A percentile compares a stretch with the other conserved stretches of the same genome.
phyloP scores from a whole-genome alignment of 2,113 vertebrate species.

The Patagioenas fasciata region DNA sequence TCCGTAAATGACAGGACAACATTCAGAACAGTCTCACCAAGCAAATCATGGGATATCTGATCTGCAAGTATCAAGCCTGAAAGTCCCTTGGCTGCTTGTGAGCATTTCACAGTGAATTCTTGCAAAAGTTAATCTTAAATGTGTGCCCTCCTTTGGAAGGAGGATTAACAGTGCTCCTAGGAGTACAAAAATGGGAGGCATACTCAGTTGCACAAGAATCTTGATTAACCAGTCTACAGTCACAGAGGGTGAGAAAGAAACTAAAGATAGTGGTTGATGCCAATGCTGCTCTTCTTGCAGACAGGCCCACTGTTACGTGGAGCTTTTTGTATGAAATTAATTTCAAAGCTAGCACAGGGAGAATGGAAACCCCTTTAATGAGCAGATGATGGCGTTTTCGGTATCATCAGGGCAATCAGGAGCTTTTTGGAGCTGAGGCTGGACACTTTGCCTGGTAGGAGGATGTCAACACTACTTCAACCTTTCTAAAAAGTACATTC shows the following conservation, averaged over 20 bases:
- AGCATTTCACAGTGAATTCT: slow-evolving; percentile 41
- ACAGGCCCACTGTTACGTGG: neutral
- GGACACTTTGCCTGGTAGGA: neutral
- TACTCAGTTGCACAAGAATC: slow-evolving; percentile 7
- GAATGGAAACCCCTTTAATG: neutral
- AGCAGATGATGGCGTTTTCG: neutral
- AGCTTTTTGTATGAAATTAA: neutral
- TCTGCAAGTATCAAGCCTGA: slow-evolving; percentile 46
- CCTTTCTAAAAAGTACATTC: neutral
- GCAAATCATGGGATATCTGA: slow-evolving; percentile 48
- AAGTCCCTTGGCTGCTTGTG: slow-evolving; percentile 31
- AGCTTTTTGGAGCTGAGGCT: neutral
- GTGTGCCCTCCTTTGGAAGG: neutral
- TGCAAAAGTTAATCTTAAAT: slow-evolving; percentile 11
- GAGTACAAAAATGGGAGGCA: neutral
- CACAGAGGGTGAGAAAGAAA: neutral
- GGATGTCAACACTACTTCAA: neutral
- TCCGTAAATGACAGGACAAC: slow-evolving; percentile 56
- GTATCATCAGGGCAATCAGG: neutral
- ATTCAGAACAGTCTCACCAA: slow-evolving; percentile 54
- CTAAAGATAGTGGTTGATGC: slow-evolving; percentile 26
- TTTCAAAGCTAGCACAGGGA: neutral
- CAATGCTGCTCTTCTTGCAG: neutral
- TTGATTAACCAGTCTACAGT: neutral
- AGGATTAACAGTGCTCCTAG: slow-evolving; percentile 31